Base-by-base conservation (phyloP, 35 echinoderm and acorn worm species). In the Eucidaris tribuloides region DNA sequence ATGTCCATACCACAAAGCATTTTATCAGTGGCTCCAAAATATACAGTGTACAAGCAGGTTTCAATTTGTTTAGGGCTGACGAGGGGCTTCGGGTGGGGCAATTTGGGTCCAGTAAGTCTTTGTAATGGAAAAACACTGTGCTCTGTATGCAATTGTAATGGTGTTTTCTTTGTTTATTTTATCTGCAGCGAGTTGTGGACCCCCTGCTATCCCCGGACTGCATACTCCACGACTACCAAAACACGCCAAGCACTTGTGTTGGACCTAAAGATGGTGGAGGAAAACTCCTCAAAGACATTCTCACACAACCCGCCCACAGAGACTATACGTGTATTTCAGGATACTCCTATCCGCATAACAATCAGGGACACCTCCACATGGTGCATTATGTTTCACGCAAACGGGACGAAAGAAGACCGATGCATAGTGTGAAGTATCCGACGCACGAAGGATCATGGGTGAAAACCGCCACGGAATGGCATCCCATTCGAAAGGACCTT, bases 301-400 rank as follows among this genome's bases (percentile, higher is more conserved):
- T 94, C 58, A 94, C 77, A 45, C 85, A 88, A 48, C 85, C 85
- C 80, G 76, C 85, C 55, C 63, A 88, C 62, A 63, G 36, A 62
- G 81, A 91, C 79, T 46, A 70, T 78, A 79, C 35, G 29, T 82
- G 82, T 66, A 77, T 76, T 84, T 44, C 71, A 31, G 72, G 91
- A 88, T 81, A 93, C 44, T 70, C 77, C 24, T 70, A 84, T 54
- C 92, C 87, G 46, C 88, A 89, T 68, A 90, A 61, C 76, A 94
- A 68, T 57, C 86, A 96, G 48, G 89, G 90, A 76, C 88, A 86
- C 55, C 83, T 96, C 52, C 93, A 96, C 65, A 91, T 83, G 77
- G 88, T 96, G 3, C 89, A 91, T 55, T 96, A 96, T 87, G 87
- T 91, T 19, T 78, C 88, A 3, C 83, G 82, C 46, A 85, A 85